A percentile compares a stretch with the other conserved stretches of the same genome.
phyloP scores from a whole-genome alignment of 2,113 vertebrate genomes.

The Lepus americanus region DNA sequence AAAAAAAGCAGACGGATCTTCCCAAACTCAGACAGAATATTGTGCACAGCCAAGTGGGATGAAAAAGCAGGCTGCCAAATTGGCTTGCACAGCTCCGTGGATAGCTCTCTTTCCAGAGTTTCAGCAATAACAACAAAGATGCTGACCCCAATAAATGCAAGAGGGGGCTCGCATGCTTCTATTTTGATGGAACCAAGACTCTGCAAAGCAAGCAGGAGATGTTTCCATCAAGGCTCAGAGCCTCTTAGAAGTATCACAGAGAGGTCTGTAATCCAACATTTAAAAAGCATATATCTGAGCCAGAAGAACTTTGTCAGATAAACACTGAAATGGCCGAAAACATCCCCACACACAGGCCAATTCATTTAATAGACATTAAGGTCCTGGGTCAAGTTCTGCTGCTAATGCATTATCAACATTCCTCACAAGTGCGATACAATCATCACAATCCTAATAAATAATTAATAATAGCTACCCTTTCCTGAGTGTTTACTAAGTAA shows the following conservation, averaged over 20 bases:
- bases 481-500: not conserved
- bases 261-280: not conserved
- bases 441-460: not conserved
- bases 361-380: not conserved
- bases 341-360: not conserved
- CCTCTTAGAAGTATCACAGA: not conserved
- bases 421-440: not conserved
- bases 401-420: not conserved
- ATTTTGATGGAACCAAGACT: not conserved
- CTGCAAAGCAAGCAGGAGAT: not conserved
- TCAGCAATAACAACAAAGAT: conserved; percentile 63
- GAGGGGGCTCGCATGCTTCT: conserved; percentile 17
- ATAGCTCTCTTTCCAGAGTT: conserved; percentile 48
- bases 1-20: conserved; percentile 79
- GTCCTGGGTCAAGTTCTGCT: not conserved
- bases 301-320: conserved; percentile 1
- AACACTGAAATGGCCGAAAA: conserved; percentile 3
- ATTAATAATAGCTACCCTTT: not conserved
- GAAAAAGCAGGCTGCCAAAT: conserved; percentile 75
- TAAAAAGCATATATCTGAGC: not conserved
- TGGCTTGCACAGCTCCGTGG: conserved; percentile 61
- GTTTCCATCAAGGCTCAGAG: not conserved
- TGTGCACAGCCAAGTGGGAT: conserved; percentile 75
- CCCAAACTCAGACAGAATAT: conserved; percentile 79
- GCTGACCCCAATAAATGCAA: conserved; percentile 60